phyloP scores from a whole-genome alignment of 1,140 invertebrate genomes.

The Microplitis demolitor region DNA sequence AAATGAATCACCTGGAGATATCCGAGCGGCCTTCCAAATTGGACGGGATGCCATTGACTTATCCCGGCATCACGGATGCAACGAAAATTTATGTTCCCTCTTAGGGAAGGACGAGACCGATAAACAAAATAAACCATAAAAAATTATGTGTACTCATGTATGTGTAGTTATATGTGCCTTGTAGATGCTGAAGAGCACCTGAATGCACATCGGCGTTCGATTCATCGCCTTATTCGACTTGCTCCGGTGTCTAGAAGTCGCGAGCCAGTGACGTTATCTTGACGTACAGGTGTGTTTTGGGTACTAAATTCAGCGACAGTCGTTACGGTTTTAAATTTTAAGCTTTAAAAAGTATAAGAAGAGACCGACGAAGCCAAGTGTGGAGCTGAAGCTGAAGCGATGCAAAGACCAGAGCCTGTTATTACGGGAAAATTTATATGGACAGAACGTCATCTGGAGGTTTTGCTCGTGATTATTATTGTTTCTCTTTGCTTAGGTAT shows the following conservation, averaged over 20 bases:
- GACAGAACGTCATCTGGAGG: neutral
- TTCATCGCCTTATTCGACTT: constrained; percentile 50
- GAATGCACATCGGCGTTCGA: constrained; percentile 40
- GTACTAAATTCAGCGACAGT: neutral
- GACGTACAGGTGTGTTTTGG: constrained; percentile 46
- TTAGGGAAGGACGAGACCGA: neutral
- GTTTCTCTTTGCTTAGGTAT: no score
- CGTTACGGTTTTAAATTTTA: no score
- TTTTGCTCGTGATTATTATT: no score
- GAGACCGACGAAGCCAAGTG: neutral
- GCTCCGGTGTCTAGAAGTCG: neutral
- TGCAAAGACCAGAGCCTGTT: no score
- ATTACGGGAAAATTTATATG: neutral
- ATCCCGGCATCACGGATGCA: constrained; percentile 26
- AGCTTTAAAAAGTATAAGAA: no score
- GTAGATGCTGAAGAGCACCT: neutral
- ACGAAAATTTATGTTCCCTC: constrained; percentile 4
- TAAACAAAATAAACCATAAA: neutral
- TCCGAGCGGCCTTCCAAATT: constrained; percentile 7
- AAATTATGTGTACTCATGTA: neutral
- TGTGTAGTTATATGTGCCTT: neutral
- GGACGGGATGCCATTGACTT: constrained; percentile 19
- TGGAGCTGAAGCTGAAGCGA: no score
- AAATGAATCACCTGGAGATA: constrained; percentile 14
- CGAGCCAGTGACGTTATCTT: constrained; percentile 37